These are phyloP conservation scores for Yoshiicerus persimilis DNA, from an alignment of 1,140 invertebrate genomes.

Conservation along the genomic window DNA sequence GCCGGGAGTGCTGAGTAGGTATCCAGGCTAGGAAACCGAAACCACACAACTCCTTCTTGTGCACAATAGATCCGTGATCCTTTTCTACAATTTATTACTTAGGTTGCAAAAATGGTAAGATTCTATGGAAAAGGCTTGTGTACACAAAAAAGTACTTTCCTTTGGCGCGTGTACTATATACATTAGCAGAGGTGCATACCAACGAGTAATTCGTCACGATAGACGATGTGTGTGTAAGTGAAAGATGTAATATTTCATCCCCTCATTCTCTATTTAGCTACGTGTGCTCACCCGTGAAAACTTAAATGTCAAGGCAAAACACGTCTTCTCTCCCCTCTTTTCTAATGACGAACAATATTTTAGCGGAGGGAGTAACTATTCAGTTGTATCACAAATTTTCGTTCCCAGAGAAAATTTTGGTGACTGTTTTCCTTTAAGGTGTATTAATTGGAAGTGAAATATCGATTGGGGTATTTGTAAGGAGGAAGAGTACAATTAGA, in stretches of 20 bases:
- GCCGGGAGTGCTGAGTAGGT: no score
- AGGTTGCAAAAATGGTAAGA: background rate
- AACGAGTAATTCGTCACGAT: conserved; percentile 1
- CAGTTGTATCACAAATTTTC: no score
- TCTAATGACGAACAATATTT: background rate
- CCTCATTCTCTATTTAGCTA: background rate
- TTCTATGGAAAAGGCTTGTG: background rate
- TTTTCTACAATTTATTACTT: conserved; percentile 5
- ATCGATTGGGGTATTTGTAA: no score
- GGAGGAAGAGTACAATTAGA: no score
- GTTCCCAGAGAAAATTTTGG: no score
- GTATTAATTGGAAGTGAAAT: no score
- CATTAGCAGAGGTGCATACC: background rate
- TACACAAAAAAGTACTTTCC: background rate
- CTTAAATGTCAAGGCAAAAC: background rate
- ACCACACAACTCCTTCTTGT: background rate
- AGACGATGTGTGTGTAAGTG: conserved; percentile 2
- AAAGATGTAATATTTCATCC: background rate
- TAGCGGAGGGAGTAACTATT: background rate
- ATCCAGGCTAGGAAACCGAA: background rate
- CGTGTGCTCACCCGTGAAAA: background rate
- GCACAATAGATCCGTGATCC: background rate
- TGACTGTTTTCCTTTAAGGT: no score
- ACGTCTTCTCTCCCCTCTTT: background rate
- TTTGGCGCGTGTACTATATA: background rate